Evolutionary conservation across 2,797 vertebrate species (phyloP).

Genomic region (Acipenser ruthenus): DNA sequence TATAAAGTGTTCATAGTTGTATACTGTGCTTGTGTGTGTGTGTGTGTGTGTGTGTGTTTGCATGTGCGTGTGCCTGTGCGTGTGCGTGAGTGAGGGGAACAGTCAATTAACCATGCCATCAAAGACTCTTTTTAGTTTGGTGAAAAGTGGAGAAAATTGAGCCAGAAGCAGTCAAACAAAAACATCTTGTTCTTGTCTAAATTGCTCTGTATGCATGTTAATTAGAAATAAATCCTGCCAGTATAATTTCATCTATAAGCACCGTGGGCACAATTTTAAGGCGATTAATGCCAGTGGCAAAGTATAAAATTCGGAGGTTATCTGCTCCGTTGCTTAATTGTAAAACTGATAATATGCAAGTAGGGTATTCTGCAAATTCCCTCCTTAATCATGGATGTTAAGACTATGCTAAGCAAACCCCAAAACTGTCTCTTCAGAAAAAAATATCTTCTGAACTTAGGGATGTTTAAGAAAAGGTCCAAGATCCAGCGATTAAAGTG

Average conservation of each 20-base stretch:
- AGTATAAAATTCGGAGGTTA: slow-evolving; percentile 66
- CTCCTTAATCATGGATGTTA: slow-evolving; percentile 56
- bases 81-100: slow-evolving; percentile 41
- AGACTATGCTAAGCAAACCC: slow-evolving; percentile 30
- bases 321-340: slow-evolving; percentile 76
- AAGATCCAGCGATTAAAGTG: too few species aligned
- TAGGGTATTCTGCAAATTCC: slow-evolving; percentile 69
- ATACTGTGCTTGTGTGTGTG: slow-evolving; percentile 29
- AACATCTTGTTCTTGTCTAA: slow-evolving; percentile 71
- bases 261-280: slow-evolving; percentile 38
- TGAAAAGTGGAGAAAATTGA: slow-evolving; percentile 59
- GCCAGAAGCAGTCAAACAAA: slow-evolving; percentile 68
- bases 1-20: too few species aligned
- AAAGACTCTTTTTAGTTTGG: slow-evolving; percentile 60
- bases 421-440: slow-evolving; percentile 34
- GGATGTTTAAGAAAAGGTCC: slow-evolving; percentile 51
- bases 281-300: slow-evolving; percentile 47
- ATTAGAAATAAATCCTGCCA: slow-evolving; percentile 71
- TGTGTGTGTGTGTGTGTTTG: slow-evolving; percentile 6
- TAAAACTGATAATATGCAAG: slow-evolving; percentile 67
- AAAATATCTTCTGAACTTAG: slow-evolving; percentile 43
- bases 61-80: slow-evolving; percentile 36
- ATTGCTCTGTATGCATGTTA: slow-evolving; percentile 77
- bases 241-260: slow-evolving; percentile 45
- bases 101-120: slow-evolving; percentile 54